Conservation (phyloP, 2,113 vertebrate species). For the Alaudala cheleensis region DNA sequence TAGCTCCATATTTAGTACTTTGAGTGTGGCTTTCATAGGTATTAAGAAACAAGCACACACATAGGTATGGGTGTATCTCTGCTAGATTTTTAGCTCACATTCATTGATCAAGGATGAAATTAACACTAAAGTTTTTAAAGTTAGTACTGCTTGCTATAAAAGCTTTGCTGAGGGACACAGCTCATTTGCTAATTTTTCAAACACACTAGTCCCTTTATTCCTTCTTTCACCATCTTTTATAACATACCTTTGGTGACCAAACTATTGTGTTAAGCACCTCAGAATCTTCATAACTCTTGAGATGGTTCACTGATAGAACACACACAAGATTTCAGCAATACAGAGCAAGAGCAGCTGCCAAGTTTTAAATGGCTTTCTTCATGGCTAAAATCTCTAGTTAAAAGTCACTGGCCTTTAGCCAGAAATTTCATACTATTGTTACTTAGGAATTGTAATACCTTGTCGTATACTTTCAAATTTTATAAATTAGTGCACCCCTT, state of each 20-base stretch:
- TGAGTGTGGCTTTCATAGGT: neutral
- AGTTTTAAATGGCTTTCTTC: neutral
- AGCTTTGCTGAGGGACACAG: neutral
- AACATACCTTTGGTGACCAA: neutral
- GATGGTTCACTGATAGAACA: neutral
- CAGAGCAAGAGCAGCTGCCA: neutral
- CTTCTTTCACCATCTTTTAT: neutral
- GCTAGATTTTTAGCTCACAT: neutral
- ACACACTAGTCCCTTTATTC: neutral
- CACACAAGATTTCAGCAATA: neutral
- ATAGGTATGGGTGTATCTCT: accelerated
- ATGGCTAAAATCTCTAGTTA: neutral
- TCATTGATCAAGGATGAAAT: neutral
- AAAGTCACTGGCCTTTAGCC: neutral
- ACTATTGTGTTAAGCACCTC: neutral
- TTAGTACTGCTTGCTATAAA: neutral
- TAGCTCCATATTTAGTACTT: neutral
- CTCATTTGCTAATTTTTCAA: neutral
- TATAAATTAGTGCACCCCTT: neutral
- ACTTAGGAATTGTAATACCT: neutral
- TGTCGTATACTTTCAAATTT: neutral
- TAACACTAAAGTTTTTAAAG: neutral
- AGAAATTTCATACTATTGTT: neutral
- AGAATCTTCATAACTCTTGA: neutral
- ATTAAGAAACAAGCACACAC: neutral